Conservation (phyloP, 1,140 invertebrate species). For the Polypedilum pembai region DNA sequence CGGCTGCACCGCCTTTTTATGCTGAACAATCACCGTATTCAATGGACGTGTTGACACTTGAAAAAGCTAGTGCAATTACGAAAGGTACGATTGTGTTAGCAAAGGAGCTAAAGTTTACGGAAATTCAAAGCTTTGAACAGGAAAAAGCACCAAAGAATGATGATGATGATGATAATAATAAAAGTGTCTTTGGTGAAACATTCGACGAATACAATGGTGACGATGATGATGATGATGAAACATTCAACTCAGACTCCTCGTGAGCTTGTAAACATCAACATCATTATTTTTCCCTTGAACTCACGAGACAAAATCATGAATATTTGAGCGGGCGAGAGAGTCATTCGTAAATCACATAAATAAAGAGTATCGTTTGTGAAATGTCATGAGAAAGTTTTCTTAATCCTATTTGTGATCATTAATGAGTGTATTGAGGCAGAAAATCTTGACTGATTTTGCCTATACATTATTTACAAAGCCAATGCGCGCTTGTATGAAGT, state of each 20-base stretch:
- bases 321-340: not conserved
- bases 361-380: too few relatives aligned
- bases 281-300: not conserved
- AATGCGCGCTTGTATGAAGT: not conserved
- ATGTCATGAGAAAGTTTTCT: too few relatives aligned
- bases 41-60: not conserved
- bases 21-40: not conserved
- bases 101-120: not conserved
- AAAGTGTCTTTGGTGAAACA: not conserved
- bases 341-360: not conserved
- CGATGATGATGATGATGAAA: not conserved
- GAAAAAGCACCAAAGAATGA: not conserved
- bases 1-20: not conserved
- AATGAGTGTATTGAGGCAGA: not conserved
- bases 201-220: not conserved
- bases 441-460: not conserved
- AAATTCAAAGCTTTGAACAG: not conserved
- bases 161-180: not conserved
- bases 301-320: not conserved
- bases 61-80: not conserved
- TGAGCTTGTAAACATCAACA: not conserved
- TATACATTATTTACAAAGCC: not conserved
- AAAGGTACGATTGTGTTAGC: not conserved
- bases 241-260: not conserved
- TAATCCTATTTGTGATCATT: too few relatives aligned